Evolutionary conservation across 1,140 invertebrate genomes (phyloP).

Genomic region (Drosophila cardini): DNA sequence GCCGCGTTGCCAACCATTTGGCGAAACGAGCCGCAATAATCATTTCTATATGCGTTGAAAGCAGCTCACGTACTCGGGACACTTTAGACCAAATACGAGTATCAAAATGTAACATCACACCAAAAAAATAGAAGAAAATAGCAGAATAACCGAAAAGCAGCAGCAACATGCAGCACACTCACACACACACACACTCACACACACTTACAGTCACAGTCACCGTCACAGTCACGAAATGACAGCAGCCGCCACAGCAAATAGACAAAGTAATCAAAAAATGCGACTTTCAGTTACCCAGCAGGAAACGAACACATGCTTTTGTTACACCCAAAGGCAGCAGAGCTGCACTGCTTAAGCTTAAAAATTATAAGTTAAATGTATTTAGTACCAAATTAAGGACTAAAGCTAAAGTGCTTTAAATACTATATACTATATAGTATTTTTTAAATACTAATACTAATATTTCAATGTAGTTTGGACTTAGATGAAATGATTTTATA

Average conservation of each 20-base stretch:
- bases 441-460: no score
- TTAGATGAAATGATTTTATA: no score
- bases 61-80: conserved; percentile 68
- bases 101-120: conserved; percentile 77
- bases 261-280: conserved; percentile 71
- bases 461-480: no score
- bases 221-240: conserved; percentile 41
- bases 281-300: conserved; percentile 25
- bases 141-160: conserved; percentile 46
- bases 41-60: conserved; percentile 66
- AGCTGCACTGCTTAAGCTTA: background rate
- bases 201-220: background rate
- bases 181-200: conserved; percentile 30
- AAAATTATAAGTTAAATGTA: no score
- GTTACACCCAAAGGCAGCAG: background rate
- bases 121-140: conserved; percentile 34
- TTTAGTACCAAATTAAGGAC: no score
- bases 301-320: background rate
- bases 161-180: conserved; percentile 60
- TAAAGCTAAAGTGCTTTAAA: no score
- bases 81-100: conserved; percentile 61
- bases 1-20: conserved; percentile 45
- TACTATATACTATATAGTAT: no score
- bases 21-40: conserved; percentile 73
- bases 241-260: conserved; percentile 72